A percentile compares a stretch with the other conserved stretches of the same genome.
Evolutionary conservation across 2,888 invertebrate genomes (phyloP).

Genomic region (Ormyrus labotus): DNA sequence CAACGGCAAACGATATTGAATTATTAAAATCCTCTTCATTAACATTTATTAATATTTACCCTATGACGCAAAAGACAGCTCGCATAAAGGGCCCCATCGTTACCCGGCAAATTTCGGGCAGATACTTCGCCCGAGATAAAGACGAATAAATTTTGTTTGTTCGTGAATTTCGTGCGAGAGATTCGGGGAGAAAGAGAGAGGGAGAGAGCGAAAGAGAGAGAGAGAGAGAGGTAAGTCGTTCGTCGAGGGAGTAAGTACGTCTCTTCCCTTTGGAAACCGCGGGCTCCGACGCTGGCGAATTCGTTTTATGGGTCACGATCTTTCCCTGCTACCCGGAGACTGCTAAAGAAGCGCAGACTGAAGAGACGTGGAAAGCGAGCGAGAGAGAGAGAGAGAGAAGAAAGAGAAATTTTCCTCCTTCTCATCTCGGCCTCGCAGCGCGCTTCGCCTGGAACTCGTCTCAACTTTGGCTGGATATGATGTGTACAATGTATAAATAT

Average conservation of each 20-base stretch:
- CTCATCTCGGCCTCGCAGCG: background rate
- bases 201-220: background rate
- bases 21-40: background rate
- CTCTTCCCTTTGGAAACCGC: slow-evolving; percentile 44
- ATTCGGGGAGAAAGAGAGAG: background rate
- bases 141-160: slow-evolving; percentile 71
- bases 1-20: background rate
- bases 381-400: background rate
- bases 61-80: background rate
- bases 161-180: slow-evolving; percentile 38
- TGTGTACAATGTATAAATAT: slow-evolving; percentile 12
- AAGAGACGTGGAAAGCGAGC: background rate
- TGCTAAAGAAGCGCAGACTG: slow-evolving; percentile 26
- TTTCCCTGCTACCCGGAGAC: slow-evolving; percentile 19
- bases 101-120: slow-evolving; percentile 62
- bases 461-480: background rate
- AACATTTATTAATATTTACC: background rate
- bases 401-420: slow-evolving; percentile 19
- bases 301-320: slow-evolving; percentile 56
- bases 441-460: background rate
- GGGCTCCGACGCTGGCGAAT: slow-evolving; percentile 37
- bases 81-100: slow-evolving; percentile 48
- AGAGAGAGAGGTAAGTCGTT: slow-evolving; percentile 39
- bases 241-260: slow-evolving; percentile 46
- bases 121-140: slow-evolving; percentile 65